Evolutionary conservation across 2,888 invertebrate genomes (phyloP).

Genomic region (Xestia rhomboidea): DNA sequence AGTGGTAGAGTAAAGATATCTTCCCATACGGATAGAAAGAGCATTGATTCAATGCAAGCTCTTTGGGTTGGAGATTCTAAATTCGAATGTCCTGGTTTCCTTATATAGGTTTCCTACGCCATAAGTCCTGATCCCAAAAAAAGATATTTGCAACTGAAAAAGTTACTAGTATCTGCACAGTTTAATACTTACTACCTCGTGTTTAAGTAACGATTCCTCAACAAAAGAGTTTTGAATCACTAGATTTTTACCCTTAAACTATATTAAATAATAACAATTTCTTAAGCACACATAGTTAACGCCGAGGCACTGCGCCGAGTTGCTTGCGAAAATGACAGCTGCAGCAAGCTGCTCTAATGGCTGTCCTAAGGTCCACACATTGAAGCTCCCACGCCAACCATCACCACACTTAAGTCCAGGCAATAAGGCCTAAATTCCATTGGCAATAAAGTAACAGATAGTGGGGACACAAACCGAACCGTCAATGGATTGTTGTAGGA

Average conservation of each 20-base stretch:
- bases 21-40: not conserved
- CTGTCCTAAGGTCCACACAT: constrained; percentile 69
- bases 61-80: too few species aligned
- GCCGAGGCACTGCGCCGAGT: constrained; percentile 42
- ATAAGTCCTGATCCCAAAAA: too few species aligned
- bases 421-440: constrained; percentile 49
- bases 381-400: constrained; percentile 38
- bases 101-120: not conserved
- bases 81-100: not conserved
- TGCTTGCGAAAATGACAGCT: constrained; percentile 84
- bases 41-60: not conserved
- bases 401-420: constrained; percentile 50
- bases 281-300: constrained; percentile 43
- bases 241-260: not conserved
- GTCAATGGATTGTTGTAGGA: constrained; percentile 63
- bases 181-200: not conserved
- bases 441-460: constrained; percentile 53
- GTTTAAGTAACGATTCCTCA: not conserved
- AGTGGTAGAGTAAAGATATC: not conserved
- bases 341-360: constrained; percentile 77
- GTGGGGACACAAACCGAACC: constrained; percentile 65
- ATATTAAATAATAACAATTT: constrained; percentile 28
- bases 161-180: too few species aligned
- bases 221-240: not conserved
- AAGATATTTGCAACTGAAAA: not conserved